A percentile compares a stretch with the other conserved stretches of the same genome.
These are phyloP conservation scores for Drosophila longiperda DNA, from an alignment of 2,888 invertebrate species.

Conservation along the genomic window DNA sequence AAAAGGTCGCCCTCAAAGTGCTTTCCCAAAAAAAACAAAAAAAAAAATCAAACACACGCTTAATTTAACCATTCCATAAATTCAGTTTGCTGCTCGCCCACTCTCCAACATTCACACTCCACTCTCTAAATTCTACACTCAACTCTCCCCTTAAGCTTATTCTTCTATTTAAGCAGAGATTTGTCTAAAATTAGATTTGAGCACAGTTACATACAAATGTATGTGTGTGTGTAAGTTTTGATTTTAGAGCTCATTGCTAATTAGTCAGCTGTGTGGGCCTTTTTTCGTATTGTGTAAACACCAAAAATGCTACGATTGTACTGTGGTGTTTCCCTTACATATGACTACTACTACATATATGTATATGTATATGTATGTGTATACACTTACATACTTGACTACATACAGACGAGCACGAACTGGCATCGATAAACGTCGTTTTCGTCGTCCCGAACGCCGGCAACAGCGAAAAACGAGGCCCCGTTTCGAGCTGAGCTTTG, in stretches of 20 bases:
- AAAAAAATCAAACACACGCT: conserved; percentile 18
- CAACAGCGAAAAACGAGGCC: conserved; percentile 59
- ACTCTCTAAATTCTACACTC: neutral
- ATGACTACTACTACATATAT: neutral
- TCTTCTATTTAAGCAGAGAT: conserved; percentile 37
- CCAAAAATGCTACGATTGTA: conserved; percentile 12
- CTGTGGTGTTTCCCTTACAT: conserved; percentile 28
- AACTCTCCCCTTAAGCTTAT: neutral
- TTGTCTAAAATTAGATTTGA: conserved; percentile 23
- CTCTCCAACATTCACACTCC: neutral
- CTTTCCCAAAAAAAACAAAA: conserved; percentile 55
- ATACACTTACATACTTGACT: neutral
- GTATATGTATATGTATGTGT: neutral
- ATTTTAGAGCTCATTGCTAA: conserved; percentile 50
- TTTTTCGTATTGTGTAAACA: conserved; percentile 41
- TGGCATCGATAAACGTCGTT: conserved; percentile 61
- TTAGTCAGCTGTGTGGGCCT: conserved; percentile 63
- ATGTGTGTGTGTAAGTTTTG: conserved; percentile 10
- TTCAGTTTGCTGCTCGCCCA: conserved; percentile 9
- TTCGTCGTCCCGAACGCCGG: conserved; percentile 45
- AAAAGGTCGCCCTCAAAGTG: conserved; percentile 69
- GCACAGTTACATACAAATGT: neutral
- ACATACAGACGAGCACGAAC: conserved; percentile 46
- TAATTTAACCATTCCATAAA: conserved; percentile 30
- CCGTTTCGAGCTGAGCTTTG: conserved; percentile 72